Evolutionary conservation across 53 echinoderm and acorn worm species (phyloP), one percentile per base, ranked within the genome.

Genomic region (Astropecten irregularis): DNA sequence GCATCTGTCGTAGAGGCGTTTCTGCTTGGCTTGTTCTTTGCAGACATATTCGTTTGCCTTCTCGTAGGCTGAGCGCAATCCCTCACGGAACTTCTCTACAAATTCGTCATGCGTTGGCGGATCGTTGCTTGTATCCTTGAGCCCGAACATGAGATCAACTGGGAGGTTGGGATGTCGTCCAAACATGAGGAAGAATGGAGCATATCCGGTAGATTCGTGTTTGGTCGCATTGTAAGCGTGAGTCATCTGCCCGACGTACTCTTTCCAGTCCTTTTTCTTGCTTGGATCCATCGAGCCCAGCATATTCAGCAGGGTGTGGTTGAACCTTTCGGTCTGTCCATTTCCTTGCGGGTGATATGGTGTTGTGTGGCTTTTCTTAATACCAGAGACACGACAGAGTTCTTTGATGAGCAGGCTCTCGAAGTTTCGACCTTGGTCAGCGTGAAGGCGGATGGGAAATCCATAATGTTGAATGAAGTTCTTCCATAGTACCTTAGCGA

Each of bases 371-470:
- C 62, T 62, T 44, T 87, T 87, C 1, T 40, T 47, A 26, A 87
- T 87, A 16, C 79, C 87, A 51, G n/a, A 26, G n/a, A 77, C 19
- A 3, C 29, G 21, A 50, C 46, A 77, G 5, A 86, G 46, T 20
- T 77, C 51, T 39, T 40, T 33, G n/a, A 88, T 88, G 0, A 88
- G 38, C 2, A 8, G 39, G 2, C 32, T 26, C 27, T 81, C 59
- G 48, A 87, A 87, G 36, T 59, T 44, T 47, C 62, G 44, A 20
- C 83, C 88, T 39, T 88, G 88, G 69, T 88, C 82, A 13, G 55
- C 21, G 34, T 88, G 88, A 4, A 88, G 16, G 27, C 73, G 9
- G 6, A 21, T 32, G 1, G 88, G 88, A 18, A 88, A 32, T 6
- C 82, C 83, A 62, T 64, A 67, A 34, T 83, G 66, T 11, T 19